Evolutionary conservation across 2,113 vertebrate species (phyloP).

Genomic region (Petrocephalus microphthalmus): DNA sequence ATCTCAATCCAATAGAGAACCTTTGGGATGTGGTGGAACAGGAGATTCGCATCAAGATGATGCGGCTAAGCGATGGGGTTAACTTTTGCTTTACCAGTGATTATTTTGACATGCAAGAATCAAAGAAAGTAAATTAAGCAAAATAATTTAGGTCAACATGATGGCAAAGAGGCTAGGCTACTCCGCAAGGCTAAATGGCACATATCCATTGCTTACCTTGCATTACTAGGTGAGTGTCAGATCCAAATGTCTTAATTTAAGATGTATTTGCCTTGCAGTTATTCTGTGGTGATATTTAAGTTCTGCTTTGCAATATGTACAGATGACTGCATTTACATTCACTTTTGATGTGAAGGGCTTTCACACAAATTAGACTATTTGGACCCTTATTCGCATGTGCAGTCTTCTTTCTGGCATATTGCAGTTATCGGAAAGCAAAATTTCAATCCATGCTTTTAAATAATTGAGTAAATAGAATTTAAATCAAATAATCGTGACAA

Average conservation of each 20-base stretch:
- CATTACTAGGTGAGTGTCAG: neutral
- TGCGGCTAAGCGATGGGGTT: neutral
- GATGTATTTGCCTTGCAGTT: neutral
- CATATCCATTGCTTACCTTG: neutral
- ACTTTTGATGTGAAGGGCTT: neutral
- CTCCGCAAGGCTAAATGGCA: neutral
- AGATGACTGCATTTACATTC: neutral
- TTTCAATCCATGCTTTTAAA: neutral
- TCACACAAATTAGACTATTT: neutral
- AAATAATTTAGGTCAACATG: no score
- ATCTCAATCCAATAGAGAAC: no score
- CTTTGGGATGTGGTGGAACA: no score
- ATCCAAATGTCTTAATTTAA: neutral
- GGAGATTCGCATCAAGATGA: no score
- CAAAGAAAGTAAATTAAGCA: no score
- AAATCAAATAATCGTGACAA: neutral
- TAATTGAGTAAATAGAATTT: neutral
- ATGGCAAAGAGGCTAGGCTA: neutral
- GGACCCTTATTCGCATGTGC: neutral
- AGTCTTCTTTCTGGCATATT: neutral
- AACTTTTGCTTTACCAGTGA: neutral
- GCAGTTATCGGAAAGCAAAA: neutral
- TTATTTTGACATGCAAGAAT: neutral
- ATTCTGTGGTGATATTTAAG: neutral
- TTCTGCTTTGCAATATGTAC: neutral